Evolutionary conservation across 2,888 invertebrate species (phyloP).

Genomic region (Neuroscelio doddi): DNA sequence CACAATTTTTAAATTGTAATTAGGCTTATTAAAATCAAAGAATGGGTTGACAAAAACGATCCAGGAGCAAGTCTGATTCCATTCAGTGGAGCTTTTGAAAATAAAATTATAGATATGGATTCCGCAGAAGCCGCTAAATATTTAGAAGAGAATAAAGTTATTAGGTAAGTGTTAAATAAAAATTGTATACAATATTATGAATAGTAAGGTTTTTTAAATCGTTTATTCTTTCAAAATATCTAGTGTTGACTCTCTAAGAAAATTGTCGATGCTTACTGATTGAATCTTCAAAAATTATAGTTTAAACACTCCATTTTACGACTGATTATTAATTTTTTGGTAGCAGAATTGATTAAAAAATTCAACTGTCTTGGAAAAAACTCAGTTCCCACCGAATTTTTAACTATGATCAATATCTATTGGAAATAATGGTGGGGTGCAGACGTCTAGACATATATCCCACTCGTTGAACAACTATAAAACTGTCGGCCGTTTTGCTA

Average conservation of each 20-base stretch:
- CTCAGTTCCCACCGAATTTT: constrained; percentile 54
- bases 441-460: constrained; percentile 65
- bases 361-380: constrained; percentile 24
- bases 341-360: constrained; percentile 18
- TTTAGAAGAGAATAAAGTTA: constrained; percentile 86
- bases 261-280: too few species aligned
- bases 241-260: too few species aligned
- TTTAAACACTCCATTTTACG: constrained; percentile 13
- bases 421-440: constrained; percentile 59
- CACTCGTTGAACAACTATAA: constrained; percentile 52
- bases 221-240: too few species aligned
- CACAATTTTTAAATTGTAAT: constrained; percentile 1
- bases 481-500: constrained; percentile 54
- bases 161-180: constrained; percentile 76
- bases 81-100: constrained; percentile 95
- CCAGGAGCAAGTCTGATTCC: constrained; percentile 95
- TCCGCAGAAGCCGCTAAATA: constrained; percentile 83
- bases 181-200: too few species aligned
- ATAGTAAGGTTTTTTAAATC: too few species aligned
- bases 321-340: constrained; percentile 31
- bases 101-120: constrained; percentile 88
- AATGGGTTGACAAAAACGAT: constrained; percentile 98
- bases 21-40: constrained; percentile 96
- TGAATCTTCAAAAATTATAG: too few species aligned
- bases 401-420: constrained; percentile 44